phyloP scores from a whole-genome alignment of 2,888 invertebrate species.

The Drosophila fungiperda region DNA sequence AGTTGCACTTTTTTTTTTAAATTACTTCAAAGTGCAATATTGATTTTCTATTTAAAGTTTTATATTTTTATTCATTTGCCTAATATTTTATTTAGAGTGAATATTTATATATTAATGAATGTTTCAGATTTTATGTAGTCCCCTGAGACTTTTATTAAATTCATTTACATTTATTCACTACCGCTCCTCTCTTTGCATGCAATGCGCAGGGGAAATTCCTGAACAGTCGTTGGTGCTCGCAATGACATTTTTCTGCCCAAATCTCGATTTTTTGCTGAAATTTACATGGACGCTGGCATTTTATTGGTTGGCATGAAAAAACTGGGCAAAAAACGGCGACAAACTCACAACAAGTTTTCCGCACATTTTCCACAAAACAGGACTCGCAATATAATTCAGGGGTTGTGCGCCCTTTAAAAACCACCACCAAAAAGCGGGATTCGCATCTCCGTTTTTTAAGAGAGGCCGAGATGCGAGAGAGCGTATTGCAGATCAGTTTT shows the following conservation, averaged over 20 bases:
- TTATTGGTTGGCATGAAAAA: slow-evolving; percentile 77
- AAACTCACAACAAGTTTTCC: slow-evolving; percentile 58
- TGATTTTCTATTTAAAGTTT: neutral
- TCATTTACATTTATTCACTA: slow-evolving; percentile 36
- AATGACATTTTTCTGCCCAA: slow-evolving; percentile 77
- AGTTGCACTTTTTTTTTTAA: too few relatives aligned
- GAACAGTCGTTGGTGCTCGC: slow-evolving; percentile 60
- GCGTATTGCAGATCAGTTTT: slow-evolving; percentile 55
- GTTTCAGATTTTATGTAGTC: neutral
- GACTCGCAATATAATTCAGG: slow-evolving; percentile 45
- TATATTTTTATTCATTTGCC: neutral
- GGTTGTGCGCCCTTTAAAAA: slow-evolving; percentile 49
- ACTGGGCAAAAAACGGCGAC: slow-evolving; percentile 44
- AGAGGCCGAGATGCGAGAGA: slow-evolving; percentile 25
- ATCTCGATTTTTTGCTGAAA: slow-evolving; percentile 71
- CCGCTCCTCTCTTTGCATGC: slow-evolving; percentile 3
- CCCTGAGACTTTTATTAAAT: slow-evolving; percentile 24
- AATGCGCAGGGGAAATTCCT: slow-evolving; percentile 72
- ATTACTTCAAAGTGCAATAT: too few relatives aligned
- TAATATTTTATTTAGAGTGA: neutral
- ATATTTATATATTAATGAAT: neutral
- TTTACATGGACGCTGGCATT: slow-evolving; percentile 78
- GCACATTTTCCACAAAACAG: slow-evolving; percentile 57
- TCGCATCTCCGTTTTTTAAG: slow-evolving; percentile 53
- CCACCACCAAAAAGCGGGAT: slow-evolving; percentile 46